A percentile compares a stretch with the other conserved stretches of the same genome.
phyloP scores from a whole-genome alignment of 2,113 vertebrate genomes.

The Phalacrocorax brasilianus region DNA sequence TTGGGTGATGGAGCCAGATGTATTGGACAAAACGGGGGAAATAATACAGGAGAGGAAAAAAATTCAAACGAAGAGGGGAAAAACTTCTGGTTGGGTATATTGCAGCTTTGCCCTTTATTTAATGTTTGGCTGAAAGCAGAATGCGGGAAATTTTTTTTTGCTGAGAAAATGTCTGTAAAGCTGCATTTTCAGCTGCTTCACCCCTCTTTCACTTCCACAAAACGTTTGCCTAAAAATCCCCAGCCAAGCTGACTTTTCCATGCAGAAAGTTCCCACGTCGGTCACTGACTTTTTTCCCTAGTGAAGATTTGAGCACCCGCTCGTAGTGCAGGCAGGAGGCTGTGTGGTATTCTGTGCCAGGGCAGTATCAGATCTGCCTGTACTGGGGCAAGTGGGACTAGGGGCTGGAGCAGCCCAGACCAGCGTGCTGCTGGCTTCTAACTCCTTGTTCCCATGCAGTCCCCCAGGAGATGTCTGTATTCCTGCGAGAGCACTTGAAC shows the following conservation, averaged over 20 bases:
- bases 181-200: background rate
- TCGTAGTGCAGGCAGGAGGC: fast-evolving
- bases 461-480: conserved; percentile 95
- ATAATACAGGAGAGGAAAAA: background rate
- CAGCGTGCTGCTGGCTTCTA: background rate
- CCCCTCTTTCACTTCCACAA: background rate
- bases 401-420: background rate
- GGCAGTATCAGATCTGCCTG: background rate
- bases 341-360: background rate
- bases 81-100: background rate
- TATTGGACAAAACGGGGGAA: background rate
- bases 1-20: background rate
- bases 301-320: background rate
- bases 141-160: background rate
- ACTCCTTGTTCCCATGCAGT: conserved; percentile 72
- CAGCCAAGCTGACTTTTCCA: background rate
- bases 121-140: background rate
- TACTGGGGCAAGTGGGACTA: fast-evolving
- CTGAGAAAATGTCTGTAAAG: background rate
- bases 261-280: background rate
- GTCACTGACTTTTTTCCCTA: background rate
- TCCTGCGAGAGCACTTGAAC: conserved; percentile 94
- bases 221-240: background rate
- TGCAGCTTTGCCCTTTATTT: background rate
- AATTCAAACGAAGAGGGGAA: fast-evolving